Evolutionary conservation across 2,888 invertebrate genomes (phyloP).

Genomic region (Nomada lathburiana): DNA sequence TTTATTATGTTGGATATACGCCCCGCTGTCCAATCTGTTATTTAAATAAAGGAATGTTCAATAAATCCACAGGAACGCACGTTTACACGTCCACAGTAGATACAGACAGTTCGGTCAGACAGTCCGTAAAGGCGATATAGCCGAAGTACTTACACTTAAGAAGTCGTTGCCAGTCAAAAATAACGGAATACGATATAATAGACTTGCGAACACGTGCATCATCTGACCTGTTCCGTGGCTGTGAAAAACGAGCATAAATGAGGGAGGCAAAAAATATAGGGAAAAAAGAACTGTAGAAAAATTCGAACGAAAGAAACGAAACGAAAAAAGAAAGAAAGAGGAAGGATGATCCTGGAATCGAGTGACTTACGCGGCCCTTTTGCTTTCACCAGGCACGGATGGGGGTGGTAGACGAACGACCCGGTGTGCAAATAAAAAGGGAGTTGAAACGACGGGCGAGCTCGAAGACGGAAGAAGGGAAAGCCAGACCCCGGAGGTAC

Average conservation of each 20-base stretch:
- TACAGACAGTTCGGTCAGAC: not conserved
- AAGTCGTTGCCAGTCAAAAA: no score
- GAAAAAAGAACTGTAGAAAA: constrained; percentile 12
- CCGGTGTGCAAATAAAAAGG: constrained; percentile 38
- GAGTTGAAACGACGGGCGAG: constrained; percentile 41
- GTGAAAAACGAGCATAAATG: not conserved
- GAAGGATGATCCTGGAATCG: constrained; percentile 63
- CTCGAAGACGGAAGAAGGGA: constrained; percentile 62
- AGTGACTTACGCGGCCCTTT: constrained; percentile 74
- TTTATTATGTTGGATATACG: no score
- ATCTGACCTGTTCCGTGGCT: constrained; percentile 29
- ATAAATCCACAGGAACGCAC: no score
- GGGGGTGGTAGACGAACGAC: constrained; percentile 33
- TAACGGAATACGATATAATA: constrained; percentile 46
- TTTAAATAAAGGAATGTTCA: no score
- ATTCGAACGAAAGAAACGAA: not conserved
- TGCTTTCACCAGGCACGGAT: constrained; percentile 71
- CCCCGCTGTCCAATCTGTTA: no score
- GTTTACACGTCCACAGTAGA: no score
- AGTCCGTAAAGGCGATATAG: not conserved
- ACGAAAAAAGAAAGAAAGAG: constrained; percentile 6
- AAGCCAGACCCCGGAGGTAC: constrained; percentile 40
- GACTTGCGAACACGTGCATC: constrained; percentile 58
- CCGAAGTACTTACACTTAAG: no score
- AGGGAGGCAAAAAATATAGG: constrained; percentile 5